A percentile compares a stretch with the other conserved stretches of the same genome.
phyloP scores from a whole-genome alignment of 1,140 invertebrate genomes.

The Vollenhovia emeryi region DNA sequence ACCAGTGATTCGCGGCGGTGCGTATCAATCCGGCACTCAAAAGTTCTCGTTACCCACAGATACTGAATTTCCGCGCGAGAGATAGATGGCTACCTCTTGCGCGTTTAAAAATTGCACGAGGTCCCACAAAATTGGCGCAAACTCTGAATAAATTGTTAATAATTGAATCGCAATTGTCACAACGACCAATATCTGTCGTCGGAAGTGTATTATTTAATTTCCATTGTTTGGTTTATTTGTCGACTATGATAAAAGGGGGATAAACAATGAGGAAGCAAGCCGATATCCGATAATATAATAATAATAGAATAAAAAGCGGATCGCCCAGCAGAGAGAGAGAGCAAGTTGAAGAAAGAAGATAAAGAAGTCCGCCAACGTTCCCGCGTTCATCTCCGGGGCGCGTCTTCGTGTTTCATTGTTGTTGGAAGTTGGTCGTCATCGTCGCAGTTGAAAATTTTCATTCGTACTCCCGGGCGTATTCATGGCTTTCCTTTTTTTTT shows the following conservation, averaged over 20 bases:
- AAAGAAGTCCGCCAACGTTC: background rate
- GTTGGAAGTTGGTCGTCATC: conserved; percentile 21
- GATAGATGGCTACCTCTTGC: background rate
- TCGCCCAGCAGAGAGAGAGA: background rate
- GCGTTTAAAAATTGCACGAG: background rate
- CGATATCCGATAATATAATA: conserved; percentile 40
- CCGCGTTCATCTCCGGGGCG: background rate
- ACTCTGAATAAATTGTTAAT: background rate
- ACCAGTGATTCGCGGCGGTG: background rate
- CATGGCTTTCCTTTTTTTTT: background rate
- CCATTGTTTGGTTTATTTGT: background rate
- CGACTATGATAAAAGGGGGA: background rate
- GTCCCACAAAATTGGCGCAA: background rate
- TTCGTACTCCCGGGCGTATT: background rate
- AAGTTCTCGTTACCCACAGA: background rate
- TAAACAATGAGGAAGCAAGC: background rate
- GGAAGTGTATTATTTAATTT: background rate
- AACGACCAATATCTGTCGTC: background rate
- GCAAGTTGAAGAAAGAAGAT: conserved; percentile 24
- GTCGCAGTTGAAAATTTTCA: conserved; percentile 23
- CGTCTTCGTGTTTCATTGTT: conserved; percentile 17
- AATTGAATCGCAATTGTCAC: background rate
- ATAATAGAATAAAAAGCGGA: conserved; percentile 31
- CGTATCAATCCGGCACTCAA: background rate
- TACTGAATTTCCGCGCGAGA: background rate